Evolutionary conservation across 2,888 invertebrate species (phyloP), one percentile per base, ranked within the genome.

Genomic region (Drosophila anomelani): DNA sequence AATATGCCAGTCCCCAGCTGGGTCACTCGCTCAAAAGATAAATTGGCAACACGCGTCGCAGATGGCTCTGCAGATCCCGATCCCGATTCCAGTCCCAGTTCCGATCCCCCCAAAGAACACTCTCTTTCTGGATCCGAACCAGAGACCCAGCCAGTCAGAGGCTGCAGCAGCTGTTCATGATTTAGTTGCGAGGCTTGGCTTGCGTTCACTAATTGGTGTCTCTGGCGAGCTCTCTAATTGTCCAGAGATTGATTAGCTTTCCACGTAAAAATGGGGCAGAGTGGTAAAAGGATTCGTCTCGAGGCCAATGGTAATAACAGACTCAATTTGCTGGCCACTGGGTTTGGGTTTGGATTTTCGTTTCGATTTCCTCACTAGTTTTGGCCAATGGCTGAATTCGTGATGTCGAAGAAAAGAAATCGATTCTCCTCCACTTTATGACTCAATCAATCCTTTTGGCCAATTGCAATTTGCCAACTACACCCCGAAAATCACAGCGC

Each of bases 1-100:
- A 36, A 63, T 61, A 63, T 61, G 76, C 76, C 81, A 77, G 80
- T 81, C 70, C 43, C 64, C 77, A 84, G 72, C 72, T 68, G 73
- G 70, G 71, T 58, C 71, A 70, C 63, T 76, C 73, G 69, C 69
- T 56, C 54, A n/a, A 76, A 75, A 86, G 81, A 87, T 87, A 84
- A 84, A 84, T 84, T 82, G 83, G 85, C 80, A 85, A 87, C 88
- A 84, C 88, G 84, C 88, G 88, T 78, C 85, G 74, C 81, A 64
- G 85, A 73, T 74, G 74, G 47, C 47, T 39, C 47, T 29, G 32
- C 63, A 39, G 54, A 67, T 41, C 53, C 53, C 71, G 41, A 55
- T 20, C 23, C 49, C 13, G 17, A 32, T 32, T 1, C 6, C 44
- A 15, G 23, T 46, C 5, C 15, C 49, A 12, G 10, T 49, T 17